Evolutionary conservation across 1,140 invertebrate species (phyloP), one percentile per base, ranked within the genome.

Genomic region (Popillia japonica): DNA sequence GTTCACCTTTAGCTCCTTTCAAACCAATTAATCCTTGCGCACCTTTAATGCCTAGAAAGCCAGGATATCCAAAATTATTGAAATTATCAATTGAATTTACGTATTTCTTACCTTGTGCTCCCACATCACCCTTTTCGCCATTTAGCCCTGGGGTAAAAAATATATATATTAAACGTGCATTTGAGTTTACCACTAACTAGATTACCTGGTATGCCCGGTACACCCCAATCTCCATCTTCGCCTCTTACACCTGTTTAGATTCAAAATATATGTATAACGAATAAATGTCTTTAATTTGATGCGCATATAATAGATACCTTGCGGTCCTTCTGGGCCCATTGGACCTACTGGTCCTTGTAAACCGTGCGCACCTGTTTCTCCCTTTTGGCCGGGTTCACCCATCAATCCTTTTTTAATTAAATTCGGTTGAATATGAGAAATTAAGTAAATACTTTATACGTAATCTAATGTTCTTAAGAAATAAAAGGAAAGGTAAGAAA

Each of bases 181-280:
- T 34, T 34, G 4, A 2, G 4, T 34, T 34, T 34, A 2, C 2
- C 4, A 34, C 4, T 34, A 4, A 4, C 4, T 34, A 4, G 27
- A 23, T 68, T 68, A 68, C 61, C 61, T 68, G 61, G 61, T 34
- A 68, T 68, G 4, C 61, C 61, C 0, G 61, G 61, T 14, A 34
- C 7, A 10, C 61, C 61, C 27, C 27, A 34, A 7, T 68, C 22
- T 7, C 72, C 72, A 17, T 7, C 34, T 3, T 74, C 72, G n/a
- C 72, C 72, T 44, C 41, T 74, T 74, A 3, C 34, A 23, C 72
- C 72, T 74, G 10, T n/a, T n/a, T 9, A 74, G 40, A 2, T 41
- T 23, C 14, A 27, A 68, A 11, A 68, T 10, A 68, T 9, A 9
- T 8, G 4, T 1, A 34, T 23, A 10, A 2, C 4, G 17, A 64